phyloP scores from a whole-genome alignment of 1,140 invertebrate species.

The Caenorhabditis brenneri region DNA sequence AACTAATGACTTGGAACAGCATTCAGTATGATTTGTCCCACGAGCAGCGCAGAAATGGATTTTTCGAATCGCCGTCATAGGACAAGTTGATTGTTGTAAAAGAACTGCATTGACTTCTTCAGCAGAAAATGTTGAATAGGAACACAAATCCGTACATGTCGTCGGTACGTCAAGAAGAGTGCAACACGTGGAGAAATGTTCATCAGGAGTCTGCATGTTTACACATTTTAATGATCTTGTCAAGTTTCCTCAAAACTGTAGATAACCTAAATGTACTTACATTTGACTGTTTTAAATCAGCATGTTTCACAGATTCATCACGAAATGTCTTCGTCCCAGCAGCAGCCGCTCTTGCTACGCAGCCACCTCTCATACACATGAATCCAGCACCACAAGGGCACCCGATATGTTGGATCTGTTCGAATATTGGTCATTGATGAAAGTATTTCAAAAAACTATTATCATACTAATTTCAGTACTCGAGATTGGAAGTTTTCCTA shows the following conservation, averaged over 20 bases:
- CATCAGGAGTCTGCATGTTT: slow-evolving; percentile 7
- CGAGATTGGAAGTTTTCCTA: no score
- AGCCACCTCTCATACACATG: slow-evolving; percentile 35
- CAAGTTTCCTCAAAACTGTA: no score
- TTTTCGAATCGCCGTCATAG: slow-evolving; percentile 16
- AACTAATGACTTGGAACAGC: slow-evolving; percentile 25
- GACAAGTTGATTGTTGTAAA: slow-evolving; percentile 19
- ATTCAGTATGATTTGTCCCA: slow-evolving; percentile 40
- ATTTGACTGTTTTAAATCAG: not conserved
- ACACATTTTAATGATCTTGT: no score
- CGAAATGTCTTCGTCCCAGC: slow-evolving; percentile 37
- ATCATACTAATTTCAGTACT: no score
- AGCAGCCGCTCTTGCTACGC: slow-evolving; percentile 17
- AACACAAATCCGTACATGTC: not conserved
- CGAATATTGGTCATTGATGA: no score
- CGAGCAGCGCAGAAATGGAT: slow-evolving; percentile 45
- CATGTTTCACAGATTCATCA: not conserved
- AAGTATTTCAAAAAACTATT: no score
- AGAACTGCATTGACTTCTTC: slow-evolving; percentile 27
- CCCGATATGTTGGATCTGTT: slow-evolving; percentile 25
- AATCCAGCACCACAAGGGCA: slow-evolving; percentile 35
- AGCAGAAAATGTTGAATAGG: not conserved
- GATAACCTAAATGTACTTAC: not conserved
- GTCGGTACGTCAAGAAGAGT: slow-evolving; percentile 13
- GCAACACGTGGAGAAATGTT: slow-evolving; percentile 36